A percentile compares a stretch with the other conserved stretches of the same genome.
Conservation (phyloP, 2,797 vertebrate genomes). For the Micropoecilia bifurca region DNA sequence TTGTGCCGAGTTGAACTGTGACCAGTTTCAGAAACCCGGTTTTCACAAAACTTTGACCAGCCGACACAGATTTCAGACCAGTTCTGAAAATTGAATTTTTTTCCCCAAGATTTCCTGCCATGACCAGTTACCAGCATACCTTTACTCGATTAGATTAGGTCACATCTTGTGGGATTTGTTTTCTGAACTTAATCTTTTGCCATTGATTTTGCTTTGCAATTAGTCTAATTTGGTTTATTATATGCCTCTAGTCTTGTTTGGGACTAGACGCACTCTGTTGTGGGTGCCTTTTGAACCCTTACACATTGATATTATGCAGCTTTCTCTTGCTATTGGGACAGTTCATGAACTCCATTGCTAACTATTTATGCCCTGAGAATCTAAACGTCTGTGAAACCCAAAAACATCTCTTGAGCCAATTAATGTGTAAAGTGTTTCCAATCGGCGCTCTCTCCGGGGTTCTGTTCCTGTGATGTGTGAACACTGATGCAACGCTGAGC, state of each 20-base stretch:
- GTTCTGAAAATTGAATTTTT: neutral
- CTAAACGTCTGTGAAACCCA: constrained; percentile 59
- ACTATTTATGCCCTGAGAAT: constrained; percentile 46
- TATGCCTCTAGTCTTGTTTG: constrained; percentile 18
- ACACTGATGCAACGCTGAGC: constrained; percentile 63
- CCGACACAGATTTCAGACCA: neutral
- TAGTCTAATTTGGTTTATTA: constrained; percentile 19
- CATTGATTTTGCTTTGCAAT: constrained; percentile 11
- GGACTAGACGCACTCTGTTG: constrained; percentile 17
- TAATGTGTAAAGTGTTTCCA: constrained; percentile 68
- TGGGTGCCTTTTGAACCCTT: constrained; percentile 1
- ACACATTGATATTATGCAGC: constrained; percentile 1
- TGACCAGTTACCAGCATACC: neutral
- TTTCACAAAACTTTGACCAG: neutral
- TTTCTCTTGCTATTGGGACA: constrained; percentile 21
- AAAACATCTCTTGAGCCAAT: constrained; percentile 63
- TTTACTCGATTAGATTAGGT: constrained; percentile 21
- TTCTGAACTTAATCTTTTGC: neutral
- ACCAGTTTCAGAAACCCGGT: neutral
- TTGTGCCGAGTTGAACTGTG: neutral
- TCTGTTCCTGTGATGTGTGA: constrained; percentile 69
- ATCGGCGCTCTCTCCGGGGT: constrained; percentile 42
- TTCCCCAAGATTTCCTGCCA: neutral
- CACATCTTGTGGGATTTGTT: constrained; percentile 6
- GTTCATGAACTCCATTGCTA: constrained; percentile 42